Base-by-base conservation (phyloP, 2,113 vertebrate genomes). In the Hemicordylus capensis region DNA sequence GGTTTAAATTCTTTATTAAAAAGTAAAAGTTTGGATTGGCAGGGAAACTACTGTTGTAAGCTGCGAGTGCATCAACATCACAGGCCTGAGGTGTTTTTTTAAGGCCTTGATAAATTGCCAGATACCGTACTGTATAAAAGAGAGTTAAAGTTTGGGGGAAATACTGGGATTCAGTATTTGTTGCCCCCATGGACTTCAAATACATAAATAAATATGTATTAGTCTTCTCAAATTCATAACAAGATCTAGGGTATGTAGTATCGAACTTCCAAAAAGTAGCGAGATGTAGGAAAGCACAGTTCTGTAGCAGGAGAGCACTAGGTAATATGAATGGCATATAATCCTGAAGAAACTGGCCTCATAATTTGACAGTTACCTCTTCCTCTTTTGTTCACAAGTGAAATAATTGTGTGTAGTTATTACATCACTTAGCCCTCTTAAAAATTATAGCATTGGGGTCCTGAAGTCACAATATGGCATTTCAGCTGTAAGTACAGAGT, bases 1-100 rank as follows among this genome's bases (percentile, higher is more conserved):
- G 87, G 69, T 85, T 95, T 93, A 92, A 92, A 91, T 93, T 95
- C 88, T 90, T 90, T 83, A 92, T 93, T 93, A 85, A 94, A 96
- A 95, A 89, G 66, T 87, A 83, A 83, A 90, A 92, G 92, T 94
- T 94, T 94, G 91, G 93, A 84, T 92, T 95, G 95, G 92, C 94
- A 95, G 66, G 22, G 61, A 89, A 95, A 89, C 22, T 89, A 87
- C 89, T 93, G 42, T 89, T 87, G 64, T 92, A 92, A 93, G 87
- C 88, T 93, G 81, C 74, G 90, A 84, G 80, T 73, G 61, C 51
- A 91, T 56, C 84, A 94, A 90, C 74, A 87, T 90, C 84, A 94
- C 79, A 93, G 76, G 24, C 44, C 73, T 56, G 80, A 88, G 87
- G 82, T 76, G 34, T 77, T 34, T 88, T 61, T 93, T 94, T 91